Base-by-base conservation (phyloP, 2,888 invertebrate genomes). In the Ormyrus nitidulus region DNA sequence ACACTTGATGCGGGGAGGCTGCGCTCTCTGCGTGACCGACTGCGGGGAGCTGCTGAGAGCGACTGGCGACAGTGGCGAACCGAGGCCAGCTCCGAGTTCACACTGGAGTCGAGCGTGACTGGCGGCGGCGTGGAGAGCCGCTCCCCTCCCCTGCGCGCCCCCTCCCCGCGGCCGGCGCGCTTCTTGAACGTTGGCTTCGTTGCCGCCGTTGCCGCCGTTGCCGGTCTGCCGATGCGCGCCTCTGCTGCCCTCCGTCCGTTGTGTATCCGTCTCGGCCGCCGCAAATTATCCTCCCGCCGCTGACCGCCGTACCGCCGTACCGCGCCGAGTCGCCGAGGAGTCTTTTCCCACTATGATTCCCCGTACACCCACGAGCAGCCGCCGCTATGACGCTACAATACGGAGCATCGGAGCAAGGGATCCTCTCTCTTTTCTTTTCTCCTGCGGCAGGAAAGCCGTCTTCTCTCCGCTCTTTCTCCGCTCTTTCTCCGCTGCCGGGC, bases 271-370 rank as follows among this genome's bases (percentile, higher is more conserved):
- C 71, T 79, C 77, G 77, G 77, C 58, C 83, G 78, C 84, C 83
- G 83, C 81, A 82, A 87, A 85, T 83, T 85, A 86, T 85, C 85
- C 85, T 85, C 85, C 85, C 84, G 83, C 84, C 85, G 83, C 84
- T 83, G 79, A 82, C 72, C 72, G 62, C 77, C 13, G 13, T 13
- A 13, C 13, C 13, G 13, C 13, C 58, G 62, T 49, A 11, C 68
- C 53, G 74, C 64, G 74, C 64, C 62, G 74, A 56, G 78, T n/a
- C 51, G 66, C 66, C 61, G 59, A 51, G 34, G 69, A 77, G 71
- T 76, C 81, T 81, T 79, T 82, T 80, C 82, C 82, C 83, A 83
- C 80, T 82, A 82, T 54, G 82, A 82, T 80, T 81, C 81, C 51
- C 58, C 59, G 3, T 82, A 84, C 84, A 84, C 85, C 86, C 84